phyloP scores from a whole-genome alignment of 92 coral and sea anemone species.

The Parazoanthus swiftii region DNA sequence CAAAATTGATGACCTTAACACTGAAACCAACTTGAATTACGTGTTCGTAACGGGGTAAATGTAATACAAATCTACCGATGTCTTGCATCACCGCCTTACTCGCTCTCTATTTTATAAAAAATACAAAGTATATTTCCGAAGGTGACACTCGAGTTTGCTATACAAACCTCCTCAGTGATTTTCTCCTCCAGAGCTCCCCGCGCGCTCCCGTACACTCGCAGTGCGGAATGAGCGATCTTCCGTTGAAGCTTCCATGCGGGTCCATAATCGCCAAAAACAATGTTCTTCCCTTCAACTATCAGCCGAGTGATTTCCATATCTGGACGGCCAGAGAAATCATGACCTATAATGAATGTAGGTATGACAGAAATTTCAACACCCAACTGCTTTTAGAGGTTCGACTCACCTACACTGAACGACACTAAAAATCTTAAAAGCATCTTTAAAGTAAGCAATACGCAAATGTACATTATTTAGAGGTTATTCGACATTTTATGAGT shows the following conservation, averaged over 20 bases:
- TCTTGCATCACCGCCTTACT: not conserved
- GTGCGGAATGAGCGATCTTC: slow-evolving; percentile 35
- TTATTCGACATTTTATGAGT: too few relatives aligned
- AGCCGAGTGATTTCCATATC: slow-evolving; percentile 36
- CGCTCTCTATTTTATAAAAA: not conserved
- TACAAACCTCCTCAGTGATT: slow-evolving; percentile 33
- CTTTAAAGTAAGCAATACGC: too few relatives aligned
- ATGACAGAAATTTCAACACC: not conserved
- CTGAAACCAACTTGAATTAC: too few relatives aligned
- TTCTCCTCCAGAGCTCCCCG: slow-evolving; percentile 16
- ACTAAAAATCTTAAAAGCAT: not conserved
- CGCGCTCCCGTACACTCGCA: slow-evolving; percentile 36
- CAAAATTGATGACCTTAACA: too few relatives aligned
- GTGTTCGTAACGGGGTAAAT: too few relatives aligned
- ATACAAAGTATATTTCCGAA: too few relatives aligned
- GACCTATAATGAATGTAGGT: not conserved
- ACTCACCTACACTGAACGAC: not conserved
- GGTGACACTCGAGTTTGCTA: not conserved
- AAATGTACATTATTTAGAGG: too few relatives aligned
- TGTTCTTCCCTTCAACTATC: slow-evolving; percentile 31
- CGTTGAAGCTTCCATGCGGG: slow-evolving; percentile 42
- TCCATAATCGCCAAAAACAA: slow-evolving; percentile 35
- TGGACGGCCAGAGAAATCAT: slow-evolving; percentile 44
- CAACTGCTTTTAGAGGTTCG: too few relatives aligned
- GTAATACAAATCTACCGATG: too few relatives aligned